phyloP scores from a whole-genome alignment of 2,113 vertebrate species.

The Pseudorhombus dupliciocellatus region DNA sequence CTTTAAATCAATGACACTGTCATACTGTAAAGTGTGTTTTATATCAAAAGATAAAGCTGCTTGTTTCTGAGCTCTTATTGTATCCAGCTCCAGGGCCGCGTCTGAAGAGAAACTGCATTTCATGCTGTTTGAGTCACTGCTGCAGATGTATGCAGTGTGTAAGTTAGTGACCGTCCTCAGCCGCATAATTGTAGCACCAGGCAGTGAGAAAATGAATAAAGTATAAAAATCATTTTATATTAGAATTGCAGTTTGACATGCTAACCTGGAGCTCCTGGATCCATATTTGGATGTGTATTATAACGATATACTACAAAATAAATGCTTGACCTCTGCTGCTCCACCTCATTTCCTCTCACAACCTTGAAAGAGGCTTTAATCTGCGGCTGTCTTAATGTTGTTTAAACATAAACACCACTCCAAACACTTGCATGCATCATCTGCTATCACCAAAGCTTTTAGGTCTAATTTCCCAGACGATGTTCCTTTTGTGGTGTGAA shows the following conservation, averaged over 20 bases:
- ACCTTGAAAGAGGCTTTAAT: conserved; percentile 65
- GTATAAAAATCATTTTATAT: no score
- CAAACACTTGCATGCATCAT: conserved; percentile 51
- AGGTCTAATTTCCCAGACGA: conserved; percentile 58
- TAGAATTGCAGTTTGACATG: no score
- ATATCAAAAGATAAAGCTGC: not conserved
- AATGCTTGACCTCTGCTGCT: conserved; percentile 19
- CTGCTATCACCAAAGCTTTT: conserved; percentile 59
- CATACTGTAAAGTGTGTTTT: not conserved
- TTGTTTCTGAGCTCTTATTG: not conserved
- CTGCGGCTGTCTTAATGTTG: conserved; percentile 51
- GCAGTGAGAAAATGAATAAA: no score
- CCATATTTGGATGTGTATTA: no score
- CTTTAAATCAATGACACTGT: not conserved
- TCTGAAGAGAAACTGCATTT: no score
- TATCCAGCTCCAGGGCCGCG: no score
- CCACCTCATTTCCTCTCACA: conserved; percentile 11
- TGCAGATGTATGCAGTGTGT: no score
- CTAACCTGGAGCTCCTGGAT: no score
- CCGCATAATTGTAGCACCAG: no score
- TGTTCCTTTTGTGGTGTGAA: conserved; percentile 60
- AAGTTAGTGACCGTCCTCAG: no score
- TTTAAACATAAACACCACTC: conserved; percentile 54
- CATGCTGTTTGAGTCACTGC: no score
- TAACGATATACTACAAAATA: conserved; percentile 17